Evolutionary conservation across 1,140 invertebrate genomes (phyloP), one percentile per base, ranked within the genome.

Genomic region (Habropoda laboriosa): DNA sequence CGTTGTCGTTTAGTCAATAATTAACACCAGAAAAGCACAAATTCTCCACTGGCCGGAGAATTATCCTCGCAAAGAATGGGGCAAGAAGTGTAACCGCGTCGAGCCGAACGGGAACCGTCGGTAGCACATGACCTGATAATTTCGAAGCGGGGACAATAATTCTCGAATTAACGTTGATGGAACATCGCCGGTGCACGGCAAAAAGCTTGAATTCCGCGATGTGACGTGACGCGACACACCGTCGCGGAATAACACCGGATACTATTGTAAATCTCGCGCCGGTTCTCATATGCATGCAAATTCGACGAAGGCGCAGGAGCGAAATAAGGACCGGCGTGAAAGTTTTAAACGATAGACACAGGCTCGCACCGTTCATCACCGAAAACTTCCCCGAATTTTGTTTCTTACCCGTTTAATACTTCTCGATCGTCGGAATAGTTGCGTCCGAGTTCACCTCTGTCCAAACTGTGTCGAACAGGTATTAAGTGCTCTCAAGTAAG

Each of bases 271-370:
- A 74, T 53, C 32, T 30, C 8, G 2, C 18, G 58, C n/a, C n/a
- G n/a, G n/a, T 24, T 63, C 38, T 63, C 57, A 21, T 51, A 63
- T 63, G 57, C 42, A 74, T 74, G 45, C 32, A 51, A 51, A 74
- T 51, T 60, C 27, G 6, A 38, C 42, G n/a, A 3, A n/a, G 30
- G 16, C 10, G 30, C 40, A 7, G 7, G 3, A 47, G 21, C 1
- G n/a, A 74, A 63, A 58, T 32, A 58, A 63, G 32, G 38, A 32
- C 3, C 18, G 27, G n/a, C 32, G 32, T 40, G n/a, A 10, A 74
- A 73, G 70, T 73, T 73, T 32, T 4, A 58, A 58, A 55, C 27
- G 12, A 32, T 42, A 27, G 68, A 6, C 4, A n/a, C n/a, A n/a
- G n/a, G 21, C 18, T 42, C 24, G 18, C 42, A 3, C 1, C 10